phyloP scores from a whole-genome alignment of 2,888 invertebrate species.

The Erpobdella octoculata region DNA sequence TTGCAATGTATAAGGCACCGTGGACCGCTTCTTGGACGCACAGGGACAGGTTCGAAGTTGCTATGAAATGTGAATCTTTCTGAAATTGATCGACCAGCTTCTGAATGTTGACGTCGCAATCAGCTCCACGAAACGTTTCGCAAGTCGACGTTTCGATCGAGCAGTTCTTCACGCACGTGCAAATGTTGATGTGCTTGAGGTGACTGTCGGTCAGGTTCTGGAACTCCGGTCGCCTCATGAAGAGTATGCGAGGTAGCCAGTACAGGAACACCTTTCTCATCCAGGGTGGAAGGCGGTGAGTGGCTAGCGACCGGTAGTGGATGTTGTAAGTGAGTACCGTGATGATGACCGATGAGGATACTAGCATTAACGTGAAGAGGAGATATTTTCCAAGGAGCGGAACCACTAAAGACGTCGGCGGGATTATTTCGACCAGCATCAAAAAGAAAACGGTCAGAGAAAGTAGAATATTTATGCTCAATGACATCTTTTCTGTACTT shows the following conservation, averaged over 20 bases:
- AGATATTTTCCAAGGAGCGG: constrained; percentile 83
- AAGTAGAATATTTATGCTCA: constrained; percentile 91
- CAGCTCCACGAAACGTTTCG: constrained; percentile 32
- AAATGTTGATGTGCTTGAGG: constrained; percentile 36
- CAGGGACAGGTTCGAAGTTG: constrained; percentile 11
- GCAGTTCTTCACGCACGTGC: constrained; percentile 28
- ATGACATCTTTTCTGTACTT: constrained; percentile 94
- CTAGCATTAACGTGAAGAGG: constrained; percentile 52
- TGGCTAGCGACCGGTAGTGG: constrained; percentile 90
- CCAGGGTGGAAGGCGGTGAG: constrained; percentile 97
- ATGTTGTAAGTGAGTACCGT: constrained; percentile 64
- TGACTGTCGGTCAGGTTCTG: constrained; percentile 36
- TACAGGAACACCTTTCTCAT: constrained; percentile 86
- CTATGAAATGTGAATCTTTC: constrained; percentile 20
- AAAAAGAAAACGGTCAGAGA: constrained; percentile 98
- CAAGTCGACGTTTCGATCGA: constrained; percentile 27
- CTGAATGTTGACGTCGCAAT: constrained; percentile 16
- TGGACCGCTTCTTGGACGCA: constrained; percentile 35
- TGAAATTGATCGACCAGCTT: constrained; percentile 11
- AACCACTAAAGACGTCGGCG: constrained; percentile 91
- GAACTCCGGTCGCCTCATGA: constrained; percentile 72
- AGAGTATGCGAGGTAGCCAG: constrained; percentile 79
- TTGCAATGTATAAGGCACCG: constrained; percentile 37
- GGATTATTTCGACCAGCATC: constrained; percentile 93
- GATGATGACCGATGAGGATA: constrained; percentile 47